Evolutionary conservation across 2,888 invertebrate species (phyloP).

Genomic region (Temnothorax ravouxi): DNA sequence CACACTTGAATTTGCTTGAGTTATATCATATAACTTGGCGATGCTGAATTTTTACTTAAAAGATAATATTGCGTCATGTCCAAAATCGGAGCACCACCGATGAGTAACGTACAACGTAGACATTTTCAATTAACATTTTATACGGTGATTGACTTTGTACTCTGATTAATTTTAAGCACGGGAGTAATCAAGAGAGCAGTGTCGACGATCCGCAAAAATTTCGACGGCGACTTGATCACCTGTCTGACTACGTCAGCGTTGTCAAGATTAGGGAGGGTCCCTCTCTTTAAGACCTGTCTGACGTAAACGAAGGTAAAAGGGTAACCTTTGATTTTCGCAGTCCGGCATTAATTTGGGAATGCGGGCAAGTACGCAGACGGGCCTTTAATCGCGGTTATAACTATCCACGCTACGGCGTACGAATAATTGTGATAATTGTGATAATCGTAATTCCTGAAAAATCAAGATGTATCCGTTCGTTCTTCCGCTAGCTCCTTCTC

Average conservation of each 20-base stretch:
- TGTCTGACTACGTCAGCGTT: conserved; percentile 41
- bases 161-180: conserved; percentile 53
- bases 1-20: no score
- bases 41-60: conserved; percentile 9
- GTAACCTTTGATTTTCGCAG: conserved; percentile 75
- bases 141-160: conserved; percentile 16
- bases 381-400: conserved; percentile 58
- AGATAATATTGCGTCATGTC: neutral
- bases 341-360: conserved; percentile 71
- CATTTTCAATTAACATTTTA: conserved; percentile 21
- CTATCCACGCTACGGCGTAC: neutral
- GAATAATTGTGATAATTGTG: neutral
- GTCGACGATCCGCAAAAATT: conserved; percentile 47
- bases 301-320: conserved; percentile 64
- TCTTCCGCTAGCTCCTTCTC: no score
- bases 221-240: conserved; percentile 53
- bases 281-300: conserved; percentile 54
- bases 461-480: neutral
- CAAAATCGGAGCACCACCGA: neutral
- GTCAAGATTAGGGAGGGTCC: conserved; percentile 62
- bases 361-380: conserved; percentile 64
- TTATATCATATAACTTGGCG: conserved; percentile 65
- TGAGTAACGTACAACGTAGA: neutral
- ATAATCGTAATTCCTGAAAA: neutral
- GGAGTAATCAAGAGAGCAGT: conserved; percentile 44